Base-by-base conservation (phyloP, 2,888 invertebrate species). In the Cephus pygmeus region DNA sequence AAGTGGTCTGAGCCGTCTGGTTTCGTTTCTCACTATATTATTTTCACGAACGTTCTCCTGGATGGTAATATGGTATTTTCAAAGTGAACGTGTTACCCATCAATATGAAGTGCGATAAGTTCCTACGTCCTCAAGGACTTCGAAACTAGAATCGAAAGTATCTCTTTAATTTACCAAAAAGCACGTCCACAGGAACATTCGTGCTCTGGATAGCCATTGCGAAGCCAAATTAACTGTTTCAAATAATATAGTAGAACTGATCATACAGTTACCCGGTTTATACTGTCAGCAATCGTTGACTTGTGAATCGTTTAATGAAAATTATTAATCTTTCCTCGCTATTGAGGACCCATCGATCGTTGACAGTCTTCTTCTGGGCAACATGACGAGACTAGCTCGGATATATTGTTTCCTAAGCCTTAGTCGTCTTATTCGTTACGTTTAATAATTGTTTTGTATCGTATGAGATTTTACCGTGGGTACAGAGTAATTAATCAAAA, bases 351-450 rank as follows among this genome's bases (percentile, higher is more conserved):
- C 40, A 40, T 40, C 40, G 56, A 56, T 56, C 23, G 56, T 56
- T 56, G 56, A 56, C 56, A 56, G 56, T 56, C 9, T 2, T 40
- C 23, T 56, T 23, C 40, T 56, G 56, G 56, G 56, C 23, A 23
- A 56, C 9, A 15, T 23, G 23, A 56, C 23, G 23, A 56, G 56
- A 56, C 9, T 56, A 56, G 2, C 56, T 56, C 23, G 56, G 76
- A 77, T 81, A 81, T 76, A 81, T 76, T 80, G 84, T 81, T 77
- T 84, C 82, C 69, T 82, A 83, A 83, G 76, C 83, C 82, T 85
- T 86, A 85, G 85, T 87, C 81, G 78, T 68, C 79, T 75, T 82
- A 80, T 81, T 83, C 82, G 77, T 83, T 84, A 79, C 9, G 56
- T 56, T 82, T 81, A 79, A 80, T 81, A 80, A 79, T 83, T 81